These are phyloP conservation scores for Drosophila gaucha DNA, from an alignment of 2,888 invertebrate genomes.

Conservation along the genomic window DNA sequence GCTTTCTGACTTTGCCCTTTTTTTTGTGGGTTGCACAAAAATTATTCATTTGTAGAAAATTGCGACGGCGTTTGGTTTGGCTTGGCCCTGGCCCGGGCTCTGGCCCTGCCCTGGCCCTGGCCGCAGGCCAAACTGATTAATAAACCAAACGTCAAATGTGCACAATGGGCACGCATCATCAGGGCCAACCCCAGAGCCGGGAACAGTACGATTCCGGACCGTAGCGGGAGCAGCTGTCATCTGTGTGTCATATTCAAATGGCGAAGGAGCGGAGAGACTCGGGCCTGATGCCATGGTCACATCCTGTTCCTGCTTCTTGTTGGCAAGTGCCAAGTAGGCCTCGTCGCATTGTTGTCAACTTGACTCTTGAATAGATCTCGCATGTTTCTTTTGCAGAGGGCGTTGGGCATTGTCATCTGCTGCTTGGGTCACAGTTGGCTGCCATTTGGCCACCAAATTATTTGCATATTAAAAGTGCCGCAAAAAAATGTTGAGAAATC, in stretches of 20 bases:
- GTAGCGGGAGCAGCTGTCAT: conserved; percentile 81
- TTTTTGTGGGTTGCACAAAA: conserved; percentile 54
- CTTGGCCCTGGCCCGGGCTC: conserved; percentile 41
- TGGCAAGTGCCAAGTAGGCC: conserved; percentile 66
- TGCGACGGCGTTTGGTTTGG: conserved; percentile 52
- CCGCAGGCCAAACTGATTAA: conserved; percentile 84
- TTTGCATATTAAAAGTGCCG: conserved; percentile 74
- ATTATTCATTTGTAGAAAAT: conserved; percentile 80
- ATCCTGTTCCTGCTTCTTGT: conserved; percentile 66
- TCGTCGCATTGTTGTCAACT: conserved; percentile 77
- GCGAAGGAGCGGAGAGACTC: not conserved
- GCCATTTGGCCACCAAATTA: conserved; percentile 79
- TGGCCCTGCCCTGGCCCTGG: conserved; percentile 35
- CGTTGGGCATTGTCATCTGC: conserved; percentile 70
- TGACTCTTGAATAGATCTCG: conserved; percentile 70
- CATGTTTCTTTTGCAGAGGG: conserved; percentile 40
- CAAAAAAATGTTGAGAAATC: conserved; percentile 18
- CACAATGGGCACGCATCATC: conserved; percentile 75
- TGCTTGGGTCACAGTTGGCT: conserved; percentile 79
- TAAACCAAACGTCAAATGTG: conserved; percentile 84
- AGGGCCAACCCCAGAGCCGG: conserved; percentile 33
- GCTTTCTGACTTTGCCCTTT: conserved; percentile 55
- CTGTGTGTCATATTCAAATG: conserved; percentile 82
- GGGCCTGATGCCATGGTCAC: conserved; percentile 49
- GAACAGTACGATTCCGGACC: conserved; percentile 20